These are phyloP conservation scores for Eubucco bourcierii DNA, from an alignment of 2,113 vertebrate genomes.

Conservation along the genomic window DNA sequence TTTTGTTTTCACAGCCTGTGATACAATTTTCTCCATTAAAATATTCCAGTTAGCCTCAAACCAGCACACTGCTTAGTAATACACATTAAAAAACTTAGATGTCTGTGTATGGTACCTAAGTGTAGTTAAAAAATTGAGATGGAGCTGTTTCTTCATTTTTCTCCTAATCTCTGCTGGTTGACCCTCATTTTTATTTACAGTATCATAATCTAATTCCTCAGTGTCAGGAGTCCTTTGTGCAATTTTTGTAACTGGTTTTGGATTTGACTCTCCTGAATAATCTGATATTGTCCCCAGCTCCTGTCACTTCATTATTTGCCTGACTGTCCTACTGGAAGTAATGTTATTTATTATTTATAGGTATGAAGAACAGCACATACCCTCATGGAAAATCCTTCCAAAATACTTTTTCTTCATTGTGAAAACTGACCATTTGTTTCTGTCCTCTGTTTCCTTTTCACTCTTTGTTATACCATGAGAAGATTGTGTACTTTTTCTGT, in stretches of 20 bases:
- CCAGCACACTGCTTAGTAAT: background rate
- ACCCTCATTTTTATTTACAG: background rate
- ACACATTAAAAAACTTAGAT: background rate
- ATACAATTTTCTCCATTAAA: too few species aligned
- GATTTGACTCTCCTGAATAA: background rate
- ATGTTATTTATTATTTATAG: constrained; percentile 20
- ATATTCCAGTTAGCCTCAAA: too few species aligned
- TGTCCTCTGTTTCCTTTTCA: background rate
- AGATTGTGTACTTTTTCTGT: background rate
- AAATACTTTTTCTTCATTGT: background rate
- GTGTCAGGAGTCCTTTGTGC: background rate
- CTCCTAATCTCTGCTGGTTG: background rate
- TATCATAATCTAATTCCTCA: background rate
- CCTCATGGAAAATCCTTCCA: background rate
- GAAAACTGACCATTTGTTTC: background rate
- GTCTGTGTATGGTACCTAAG: background rate
- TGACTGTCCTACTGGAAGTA: background rate
- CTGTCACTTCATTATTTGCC: background rate
- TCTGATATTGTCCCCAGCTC: background rate
- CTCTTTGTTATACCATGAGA: background rate
- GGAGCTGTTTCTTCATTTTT: background rate
- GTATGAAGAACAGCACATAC: background rate
- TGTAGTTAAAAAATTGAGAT: background rate
- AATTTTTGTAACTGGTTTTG: background rate
- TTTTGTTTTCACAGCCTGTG: too few species aligned